Conservation (phyloP, 2,113 vertebrate species). For the Scomber japonicus region DNA sequence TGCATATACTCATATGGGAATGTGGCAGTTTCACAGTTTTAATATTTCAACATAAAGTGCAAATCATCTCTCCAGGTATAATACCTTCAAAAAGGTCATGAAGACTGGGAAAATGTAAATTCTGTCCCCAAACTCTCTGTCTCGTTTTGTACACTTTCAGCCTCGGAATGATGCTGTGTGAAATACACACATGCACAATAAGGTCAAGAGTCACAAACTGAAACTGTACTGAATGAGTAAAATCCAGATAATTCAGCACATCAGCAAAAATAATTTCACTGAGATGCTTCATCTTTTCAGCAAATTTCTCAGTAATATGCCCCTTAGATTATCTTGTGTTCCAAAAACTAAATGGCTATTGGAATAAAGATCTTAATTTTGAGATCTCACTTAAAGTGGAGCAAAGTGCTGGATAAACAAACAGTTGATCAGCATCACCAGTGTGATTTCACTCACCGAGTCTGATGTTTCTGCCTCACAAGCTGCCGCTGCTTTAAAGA, state of each 20-base stretch:
- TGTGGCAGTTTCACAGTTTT: conserved; percentile 23
- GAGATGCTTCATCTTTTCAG: too few relatives aligned
- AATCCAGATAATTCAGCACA: not conserved
- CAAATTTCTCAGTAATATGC: too few relatives aligned
- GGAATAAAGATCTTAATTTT: not conserved
- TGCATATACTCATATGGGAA: conserved; percentile 24
- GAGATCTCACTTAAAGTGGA: not conserved
- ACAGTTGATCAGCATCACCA: conserved; percentile 17
- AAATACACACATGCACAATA: not conserved
- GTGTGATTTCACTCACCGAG: conserved; percentile 30
- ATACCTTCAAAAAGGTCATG: conserved; percentile 43
- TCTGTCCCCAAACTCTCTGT: not conserved
- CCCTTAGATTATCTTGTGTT: too few relatives aligned
- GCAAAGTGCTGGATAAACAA: conserved; percentile 12
- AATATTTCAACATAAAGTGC: conserved; percentile 35
- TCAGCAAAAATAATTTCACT: not conserved
- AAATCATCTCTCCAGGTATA: conserved; percentile 44
- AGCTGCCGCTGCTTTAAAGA: conserved; percentile 26
- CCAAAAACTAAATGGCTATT: too few relatives aligned
- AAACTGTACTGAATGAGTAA: not conserved
- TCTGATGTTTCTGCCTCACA: not conserved
- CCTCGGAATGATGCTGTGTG: not conserved
- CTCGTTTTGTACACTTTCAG: not conserved
- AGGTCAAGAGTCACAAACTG: not conserved
- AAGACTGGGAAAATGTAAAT: conserved; percentile 5